phyloP scores from a whole-genome alignment of 1,140 invertebrate species.

The Leptopilina boulardi region DNA sequence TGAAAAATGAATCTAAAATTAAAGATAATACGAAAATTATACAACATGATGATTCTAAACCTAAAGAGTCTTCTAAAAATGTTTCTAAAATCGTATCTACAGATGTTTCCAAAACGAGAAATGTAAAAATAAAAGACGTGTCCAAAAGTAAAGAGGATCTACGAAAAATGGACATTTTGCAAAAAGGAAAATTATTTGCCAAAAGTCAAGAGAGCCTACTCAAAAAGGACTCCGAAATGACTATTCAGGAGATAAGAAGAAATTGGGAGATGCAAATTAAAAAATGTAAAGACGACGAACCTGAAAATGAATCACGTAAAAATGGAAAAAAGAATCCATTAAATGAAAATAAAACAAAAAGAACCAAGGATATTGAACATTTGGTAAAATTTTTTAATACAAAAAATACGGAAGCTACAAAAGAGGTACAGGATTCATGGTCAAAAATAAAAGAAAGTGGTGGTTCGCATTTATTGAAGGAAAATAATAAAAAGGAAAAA shows the following conservation, averaged over 20 bases:
- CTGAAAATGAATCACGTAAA: slow-evolving; percentile 32
- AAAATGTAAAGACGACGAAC: slow-evolving; percentile 46
- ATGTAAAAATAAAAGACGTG: slow-evolving; percentile 11
- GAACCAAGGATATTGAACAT: slow-evolving; percentile 68
- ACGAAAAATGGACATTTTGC: slow-evolving; percentile 39
- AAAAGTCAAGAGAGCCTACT: slow-evolving; percentile 60
- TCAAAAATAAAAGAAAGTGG: slow-evolving; percentile 47
- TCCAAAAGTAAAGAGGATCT: slow-evolving; percentile 49
- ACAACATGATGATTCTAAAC: background rate
- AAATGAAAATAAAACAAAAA: slow-evolving; percentile 11
- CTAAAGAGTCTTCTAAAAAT: background rate
- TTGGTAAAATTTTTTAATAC: slow-evolving; percentile 75
- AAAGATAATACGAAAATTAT: background rate
- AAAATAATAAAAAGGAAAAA: slow-evolving; percentile 51
- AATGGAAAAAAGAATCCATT: slow-evolving; percentile 1
- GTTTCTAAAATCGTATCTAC: background rate
- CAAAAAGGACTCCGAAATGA: slow-evolving; percentile 46
- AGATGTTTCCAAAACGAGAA: background rate
- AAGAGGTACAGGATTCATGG: slow-evolving; percentile 55
- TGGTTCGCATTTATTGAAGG: slow-evolving; percentile 32
- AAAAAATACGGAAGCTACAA: slow-evolving; percentile 63
- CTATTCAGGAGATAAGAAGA: slow-evolving; percentile 65
- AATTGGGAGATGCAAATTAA: slow-evolving; percentile 70
- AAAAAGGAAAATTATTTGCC: slow-evolving; percentile 49
- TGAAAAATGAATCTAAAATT: slow-evolving; percentile 39